Evolutionary conservation across 2,797 vertebrate genomes (phyloP).

Genomic region (Chanos chanos): DNA sequence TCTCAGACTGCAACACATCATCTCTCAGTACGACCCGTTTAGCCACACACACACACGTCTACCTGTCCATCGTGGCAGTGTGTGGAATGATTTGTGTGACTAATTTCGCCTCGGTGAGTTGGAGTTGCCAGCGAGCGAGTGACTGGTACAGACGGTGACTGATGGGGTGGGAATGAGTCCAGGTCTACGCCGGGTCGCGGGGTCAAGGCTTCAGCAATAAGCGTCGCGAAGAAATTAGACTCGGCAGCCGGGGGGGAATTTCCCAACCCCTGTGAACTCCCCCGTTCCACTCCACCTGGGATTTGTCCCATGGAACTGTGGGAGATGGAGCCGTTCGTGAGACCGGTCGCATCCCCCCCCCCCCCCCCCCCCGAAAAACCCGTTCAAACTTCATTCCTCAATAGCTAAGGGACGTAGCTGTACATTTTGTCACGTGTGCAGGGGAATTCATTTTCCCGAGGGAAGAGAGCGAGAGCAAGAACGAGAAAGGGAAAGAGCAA

Average conservation of each 20-base stretch:
- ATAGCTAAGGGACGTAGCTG: too few relatives aligned
- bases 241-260: conserved; percentile 12
- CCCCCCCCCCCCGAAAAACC: too few relatives aligned
- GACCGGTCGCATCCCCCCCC: too few relatives aligned
- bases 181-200: neutral
- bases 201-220: neutral
- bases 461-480: conserved; percentile 11
- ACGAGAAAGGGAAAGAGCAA: neutral
- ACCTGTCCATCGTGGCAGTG: neutral
- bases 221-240: neutral
- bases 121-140: neutral
- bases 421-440: neutral
- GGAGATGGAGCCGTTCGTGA: too few relatives aligned
- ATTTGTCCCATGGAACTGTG: conserved; percentile 1
- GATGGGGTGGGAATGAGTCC: neutral
- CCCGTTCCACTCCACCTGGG: neutral
- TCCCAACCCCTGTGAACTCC: conserved; percentile 21
- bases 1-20: neutral
- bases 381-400: too few relatives aligned
- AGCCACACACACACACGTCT: neutral
- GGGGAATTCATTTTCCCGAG: conserved; percentile 8
- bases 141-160: conserved; percentile 4
- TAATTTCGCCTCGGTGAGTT: neutral
- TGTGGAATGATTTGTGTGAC: neutral
- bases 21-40: neutral